A percentile compares a stretch with the other conserved stretches of the same genome.
phyloP scores from a whole-genome alignment of 2,797 vertebrate genomes.

The Poecilia wingei region DNA sequence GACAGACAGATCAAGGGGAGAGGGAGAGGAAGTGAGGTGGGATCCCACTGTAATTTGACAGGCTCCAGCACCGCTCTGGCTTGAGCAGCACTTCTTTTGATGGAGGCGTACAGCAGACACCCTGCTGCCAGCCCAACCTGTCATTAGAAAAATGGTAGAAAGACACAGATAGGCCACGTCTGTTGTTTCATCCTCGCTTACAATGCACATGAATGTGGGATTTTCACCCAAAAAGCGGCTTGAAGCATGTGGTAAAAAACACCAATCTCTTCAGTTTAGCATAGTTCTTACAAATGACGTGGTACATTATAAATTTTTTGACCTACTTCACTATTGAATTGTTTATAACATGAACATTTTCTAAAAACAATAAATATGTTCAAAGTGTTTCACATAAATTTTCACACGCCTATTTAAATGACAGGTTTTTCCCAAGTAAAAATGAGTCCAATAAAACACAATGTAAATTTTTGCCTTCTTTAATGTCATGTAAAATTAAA shows the following conservation, averaged over 20 bases:
- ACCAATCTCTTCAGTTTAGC: not conserved
- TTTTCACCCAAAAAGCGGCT: not conserved
- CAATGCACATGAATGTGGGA: not conserved
- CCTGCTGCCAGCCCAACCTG: constrained; percentile 59
- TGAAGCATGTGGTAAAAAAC: not conserved
- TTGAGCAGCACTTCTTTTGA: constrained; percentile 47
- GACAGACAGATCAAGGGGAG: constrained; percentile 45
- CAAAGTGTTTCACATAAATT: not conserved
- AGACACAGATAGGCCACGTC: constrained; percentile 11
- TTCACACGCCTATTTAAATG: not conserved
- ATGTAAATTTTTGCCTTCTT: not conserved
- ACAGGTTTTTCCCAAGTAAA: not conserved
- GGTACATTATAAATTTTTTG: not conserved
- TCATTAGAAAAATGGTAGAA: constrained; percentile 60
- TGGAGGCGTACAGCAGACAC: constrained; percentile 54
- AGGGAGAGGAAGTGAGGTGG: constrained; percentile 51
- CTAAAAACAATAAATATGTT: not conserved
- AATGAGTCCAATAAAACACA: not conserved
- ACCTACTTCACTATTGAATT: not conserved
- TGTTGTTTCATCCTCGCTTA: constrained; percentile 13
- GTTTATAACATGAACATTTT: not conserved
- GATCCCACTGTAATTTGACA: constrained; percentile 71
- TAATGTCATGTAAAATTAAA: not conserved
- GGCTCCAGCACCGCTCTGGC: constrained; percentile 56
- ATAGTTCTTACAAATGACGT: not conserved